Evolutionary conservation across 2,113 vertebrate genomes (phyloP).

Genomic region (Tachuris rubrigastra): DNA sequence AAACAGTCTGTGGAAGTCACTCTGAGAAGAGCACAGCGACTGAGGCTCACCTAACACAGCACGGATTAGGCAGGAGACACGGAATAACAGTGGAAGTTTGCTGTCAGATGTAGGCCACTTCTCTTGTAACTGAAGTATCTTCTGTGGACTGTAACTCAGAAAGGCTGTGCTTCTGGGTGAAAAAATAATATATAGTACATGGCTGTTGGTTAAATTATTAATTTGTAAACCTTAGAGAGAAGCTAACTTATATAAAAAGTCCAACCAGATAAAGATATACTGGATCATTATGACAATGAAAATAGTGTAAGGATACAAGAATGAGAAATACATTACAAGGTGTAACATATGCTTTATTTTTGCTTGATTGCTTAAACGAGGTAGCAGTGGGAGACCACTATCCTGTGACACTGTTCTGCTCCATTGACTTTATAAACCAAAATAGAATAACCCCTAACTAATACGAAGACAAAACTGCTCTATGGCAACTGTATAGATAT

Average conservation of each 20-base stretch:
- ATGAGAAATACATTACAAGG: slow-evolving; percentile 67
- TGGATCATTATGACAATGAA: slow-evolving; percentile 67
- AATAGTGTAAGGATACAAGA: slow-evolving; percentile 69
- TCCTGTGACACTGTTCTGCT: slow-evolving; percentile 30
- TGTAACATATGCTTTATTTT: slow-evolving; percentile 72
- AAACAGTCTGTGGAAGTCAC: not conserved
- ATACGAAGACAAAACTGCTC: not conserved
- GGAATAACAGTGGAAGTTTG: not conserved
- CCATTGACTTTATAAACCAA: slow-evolving; percentile 59
- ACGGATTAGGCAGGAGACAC: not conserved
- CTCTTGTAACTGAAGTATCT: slow-evolving; percentile 31
- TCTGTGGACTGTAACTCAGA: slow-evolving; percentile 1
- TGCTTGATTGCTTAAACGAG: slow-evolving; percentile 67
- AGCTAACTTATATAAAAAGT: slow-evolving; percentile 66
- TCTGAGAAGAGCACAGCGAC: not conserved
- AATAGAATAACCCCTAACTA: slow-evolving; percentile 52
- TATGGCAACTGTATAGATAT: not conserved
- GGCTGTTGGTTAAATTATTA: slow-evolving; percentile 64
- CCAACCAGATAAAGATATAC: slow-evolving; percentile 44
- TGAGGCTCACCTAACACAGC: not conserved
- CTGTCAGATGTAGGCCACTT: slow-evolving; percentile 58
- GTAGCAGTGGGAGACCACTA: slow-evolving; percentile 65
- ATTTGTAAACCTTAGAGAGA: slow-evolving; percentile 56
- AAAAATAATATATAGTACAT: slow-evolving; percentile 63
- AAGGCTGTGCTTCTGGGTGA: slow-evolving; percentile 49